Percentiles rank a stretch among this genome's conserved stretches.
These are phyloP conservation scores for Suillia variegata DNA, from an alignment of 2,888 invertebrate species.

Conservation along the genomic window DNA sequence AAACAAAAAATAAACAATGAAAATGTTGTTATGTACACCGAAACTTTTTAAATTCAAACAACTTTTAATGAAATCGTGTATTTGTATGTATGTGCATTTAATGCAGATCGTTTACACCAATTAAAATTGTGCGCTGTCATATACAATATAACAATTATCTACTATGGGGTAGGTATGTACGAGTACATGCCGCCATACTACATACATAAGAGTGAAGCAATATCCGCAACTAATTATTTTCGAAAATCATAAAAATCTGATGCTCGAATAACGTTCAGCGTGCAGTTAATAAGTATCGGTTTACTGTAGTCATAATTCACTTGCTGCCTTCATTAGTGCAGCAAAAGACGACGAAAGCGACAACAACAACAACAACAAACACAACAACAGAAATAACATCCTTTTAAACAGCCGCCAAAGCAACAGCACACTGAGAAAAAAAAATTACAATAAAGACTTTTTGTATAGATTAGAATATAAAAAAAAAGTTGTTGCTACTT, in stretches of 20 bases:
- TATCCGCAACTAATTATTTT: slow-evolving; percentile 25
- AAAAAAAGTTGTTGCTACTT: too few relatives aligned
- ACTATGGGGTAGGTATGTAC: too few relatives aligned
- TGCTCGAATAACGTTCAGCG: slow-evolving; percentile 17
- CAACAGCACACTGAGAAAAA: too few relatives aligned
- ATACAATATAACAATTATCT: too few relatives aligned
- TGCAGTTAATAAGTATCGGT: slow-evolving; percentile 20
- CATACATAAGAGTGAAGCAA: background rate
- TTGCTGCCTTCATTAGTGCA: slow-evolving; percentile 24
- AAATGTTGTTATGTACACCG: too few relatives aligned
- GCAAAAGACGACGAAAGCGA: background rate
- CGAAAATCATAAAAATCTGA: slow-evolving; percentile 13
- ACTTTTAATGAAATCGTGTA: background rate
- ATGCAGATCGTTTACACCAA: background rate
- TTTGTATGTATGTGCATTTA: too few relatives aligned
- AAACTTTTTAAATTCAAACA: too few relatives aligned
- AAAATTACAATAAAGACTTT: too few relatives aligned
- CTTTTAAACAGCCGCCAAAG: too few relatives aligned
- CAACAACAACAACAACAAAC: slow-evolving; percentile 14
- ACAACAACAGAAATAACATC: too few relatives aligned
- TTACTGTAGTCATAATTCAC: slow-evolving; percentile 25
- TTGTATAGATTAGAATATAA: too few relatives aligned
- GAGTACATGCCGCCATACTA: background rate
- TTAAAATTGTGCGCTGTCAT: background rate
- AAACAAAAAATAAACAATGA: too few relatives aligned